Base-by-base conservation (phyloP, 2,888 invertebrate genomes). In the Rutpela maculata region DNA sequence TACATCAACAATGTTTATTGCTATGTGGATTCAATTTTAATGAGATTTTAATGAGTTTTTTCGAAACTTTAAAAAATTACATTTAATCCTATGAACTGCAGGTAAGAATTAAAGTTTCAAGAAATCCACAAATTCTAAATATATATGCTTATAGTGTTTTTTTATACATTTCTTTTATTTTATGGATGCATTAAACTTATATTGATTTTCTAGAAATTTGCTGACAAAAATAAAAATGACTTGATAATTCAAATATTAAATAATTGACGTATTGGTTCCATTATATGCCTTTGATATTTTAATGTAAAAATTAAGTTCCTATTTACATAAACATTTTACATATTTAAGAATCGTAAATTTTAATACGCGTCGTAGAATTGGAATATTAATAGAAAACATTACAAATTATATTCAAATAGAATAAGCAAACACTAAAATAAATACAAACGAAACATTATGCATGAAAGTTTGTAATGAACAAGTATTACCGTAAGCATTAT, bases 271-370 rank as follows among this genome's bases (percentile, higher is more conserved):
- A 38, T 43, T 38, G 43, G 43, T 17, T 19, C 43, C 43, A 19
- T 38, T 65, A 19, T 65, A 15, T 19, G 43, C 12, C 19, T 38
- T 19, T 17, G 18, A 38, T 38, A 22, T 65, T 65, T 65, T 43
- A 15, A 15, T 18, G 26, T 19, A 65, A 18, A 11, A 22, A 17
- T 38, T 4, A 12, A 10, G 1, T 38, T 43, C 19, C 15, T 65
- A 18, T 65, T 65, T 65, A 22, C 65, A 43, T 43, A 65, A 65
- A 43, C 43, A 50, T 50, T 50, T 50, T 50, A 50, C 50, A 50
- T 65, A 65, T 65, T 65, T 65, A 65, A 65, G 18, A 63, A 63
- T 63, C 63, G 38, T 65, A 43, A 65, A 65, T 65, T 19, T 26
- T 12, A 26, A 43, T 19, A 15, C 43, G 18, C 43, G n/a, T 60